Evolutionary conservation across 2,113 vertebrate genomes (phyloP), one percentile per base, ranked within the genome.

Genomic region (Suncus etruscus): DNA sequence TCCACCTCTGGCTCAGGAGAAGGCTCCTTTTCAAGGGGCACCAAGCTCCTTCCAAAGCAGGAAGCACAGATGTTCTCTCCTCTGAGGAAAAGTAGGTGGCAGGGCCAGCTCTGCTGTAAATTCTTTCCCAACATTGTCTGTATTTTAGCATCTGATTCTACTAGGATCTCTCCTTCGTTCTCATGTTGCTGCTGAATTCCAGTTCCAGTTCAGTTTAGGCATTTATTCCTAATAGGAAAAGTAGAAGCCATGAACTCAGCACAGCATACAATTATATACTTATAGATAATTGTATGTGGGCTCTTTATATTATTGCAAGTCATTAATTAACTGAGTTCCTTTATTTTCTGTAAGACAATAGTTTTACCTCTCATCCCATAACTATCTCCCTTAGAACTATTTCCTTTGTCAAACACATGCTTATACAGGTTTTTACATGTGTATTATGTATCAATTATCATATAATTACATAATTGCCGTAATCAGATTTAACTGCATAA

Each of bases 401-500:
- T 95, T 94, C 97, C 96, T 98, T 98, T 97, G 97, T 97, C 97
- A 97, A 97, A 97, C 94, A 95, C 48, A 94, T 92, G 95, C 95
- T 95, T 96, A 94, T 83, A 93, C 94, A 97, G 95, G 95, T 93
- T 98, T 98, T 96, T 96, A 96, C 97, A 95, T 96, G 97, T 93
- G 61, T 78, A 97, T 98, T 98, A 98, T 96, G 84, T 96, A 97
- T 96, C 96, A 98, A 97, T 98, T 98, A 97, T 95, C 96, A 97
- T 94, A 96, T 98, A 97, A 98, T 97, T 97, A 95, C 96, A 94
- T 97, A 97, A 98, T 98, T 97, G 97, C 96, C 96, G 94, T 97
- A 97, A 98, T 98, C 84, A 95, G 96, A 97, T 97, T 97, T 98
- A 97, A 98, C 95, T 73, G 94, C 95, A 96, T 97, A 98, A 98